A percentile compares a stretch with the other conserved stretches of the same genome.
phyloP scores from a whole-genome alignment of 35 echinoderm and acorn worm species.

The Acanthaster planci region DNA sequence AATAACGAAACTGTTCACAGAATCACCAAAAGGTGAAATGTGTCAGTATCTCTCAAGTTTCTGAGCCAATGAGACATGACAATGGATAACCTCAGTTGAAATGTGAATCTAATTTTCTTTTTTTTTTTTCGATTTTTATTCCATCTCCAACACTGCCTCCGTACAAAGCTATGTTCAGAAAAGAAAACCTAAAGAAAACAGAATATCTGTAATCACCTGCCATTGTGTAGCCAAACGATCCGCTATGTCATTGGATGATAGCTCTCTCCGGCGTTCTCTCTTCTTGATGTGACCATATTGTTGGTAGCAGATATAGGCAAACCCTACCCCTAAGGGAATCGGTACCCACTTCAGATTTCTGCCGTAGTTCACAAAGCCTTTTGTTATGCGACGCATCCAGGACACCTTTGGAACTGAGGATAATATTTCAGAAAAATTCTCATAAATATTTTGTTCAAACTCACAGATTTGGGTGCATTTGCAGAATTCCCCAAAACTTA shows the following conservation, averaged over 20 bases:
- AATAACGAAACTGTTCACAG: no score
- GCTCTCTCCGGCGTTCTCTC: conserved; percentile 61
- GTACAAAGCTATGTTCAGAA: not conserved
- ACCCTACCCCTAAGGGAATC: conserved; percentile 88
- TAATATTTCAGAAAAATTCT: not conserved
- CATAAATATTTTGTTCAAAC: no score
- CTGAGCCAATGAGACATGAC: no score
- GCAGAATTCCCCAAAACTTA: no score
- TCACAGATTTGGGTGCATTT: no score
- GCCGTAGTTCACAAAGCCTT: conserved; percentile 50
- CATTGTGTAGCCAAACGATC: conserved; percentile 69
- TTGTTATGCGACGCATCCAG: not conserved
- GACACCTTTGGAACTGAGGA: not conserved
- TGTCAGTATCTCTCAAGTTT: no score
- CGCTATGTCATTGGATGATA: conserved; percentile 37
- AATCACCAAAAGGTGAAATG: no score
- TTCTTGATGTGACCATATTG: conserved; percentile 96
- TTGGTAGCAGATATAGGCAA: conserved; percentile 95
- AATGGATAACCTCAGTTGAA: not conserved
- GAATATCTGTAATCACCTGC: conserved; percentile 69
- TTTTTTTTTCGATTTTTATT: not conserved
- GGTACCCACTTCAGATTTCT: conserved; percentile 85
- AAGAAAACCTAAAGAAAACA: not conserved
- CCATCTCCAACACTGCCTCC: not conserved
- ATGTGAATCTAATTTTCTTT: not conserved